phyloP scores from a whole-genome alignment of 2,113 vertebrate species.

The Noturus placidus region DNA sequence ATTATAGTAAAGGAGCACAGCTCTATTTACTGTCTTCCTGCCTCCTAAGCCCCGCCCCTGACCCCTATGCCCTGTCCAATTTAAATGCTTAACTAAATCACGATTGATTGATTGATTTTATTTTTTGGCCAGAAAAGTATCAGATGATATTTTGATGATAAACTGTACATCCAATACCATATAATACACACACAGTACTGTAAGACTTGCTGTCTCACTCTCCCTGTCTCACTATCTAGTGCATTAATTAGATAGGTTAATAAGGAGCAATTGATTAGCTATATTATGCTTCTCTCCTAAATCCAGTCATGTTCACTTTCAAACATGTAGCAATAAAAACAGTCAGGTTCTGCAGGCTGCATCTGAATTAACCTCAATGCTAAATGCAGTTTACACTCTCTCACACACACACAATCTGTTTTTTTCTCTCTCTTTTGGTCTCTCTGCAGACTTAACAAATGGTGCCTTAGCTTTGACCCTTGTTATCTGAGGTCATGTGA shows the following conservation, averaged over 20 bases:
- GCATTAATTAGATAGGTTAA: not conserved
- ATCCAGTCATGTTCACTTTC: not conserved
- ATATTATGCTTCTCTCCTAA: not conserved
- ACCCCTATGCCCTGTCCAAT: not conserved
- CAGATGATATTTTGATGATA: not conserved
- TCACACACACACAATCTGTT: not conserved
- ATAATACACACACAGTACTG: not conserved
- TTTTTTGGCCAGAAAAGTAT: not conserved
- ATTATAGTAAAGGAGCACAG: not conserved
- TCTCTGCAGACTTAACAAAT: conserved; percentile 46
- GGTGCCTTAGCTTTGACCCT: conserved; percentile 29
- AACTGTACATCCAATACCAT: not conserved
- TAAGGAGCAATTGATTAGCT: not conserved
- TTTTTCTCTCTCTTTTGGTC: too few species aligned
- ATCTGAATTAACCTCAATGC: not conserved
- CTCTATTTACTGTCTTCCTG: not conserved
- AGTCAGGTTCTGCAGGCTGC: not conserved
- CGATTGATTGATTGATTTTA: not conserved
- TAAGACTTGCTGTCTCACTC: not conserved
- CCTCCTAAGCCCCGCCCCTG: not conserved
- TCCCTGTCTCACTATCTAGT: not conserved
- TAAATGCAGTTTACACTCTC: not conserved
- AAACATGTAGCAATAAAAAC: not conserved
- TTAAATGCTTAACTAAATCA: not conserved
- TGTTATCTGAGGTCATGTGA: conserved; percentile 16